Percentiles rank a stretch among this genome's conserved stretches.
Conservation (phyloP, 2,888 invertebrate species). For the Heteropelma amictum region DNA sequence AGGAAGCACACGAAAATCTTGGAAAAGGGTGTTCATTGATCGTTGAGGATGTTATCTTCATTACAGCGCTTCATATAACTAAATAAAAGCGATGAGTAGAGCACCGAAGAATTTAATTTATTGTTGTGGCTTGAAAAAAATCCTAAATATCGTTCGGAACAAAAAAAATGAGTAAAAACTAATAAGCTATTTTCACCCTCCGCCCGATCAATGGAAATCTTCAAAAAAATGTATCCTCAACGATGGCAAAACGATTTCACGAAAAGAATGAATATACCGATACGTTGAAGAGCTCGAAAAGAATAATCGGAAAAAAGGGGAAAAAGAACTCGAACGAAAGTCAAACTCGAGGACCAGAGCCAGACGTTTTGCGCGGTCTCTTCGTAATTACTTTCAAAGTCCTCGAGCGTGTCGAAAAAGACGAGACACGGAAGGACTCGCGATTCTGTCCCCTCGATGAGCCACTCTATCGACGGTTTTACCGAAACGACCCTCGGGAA, state of each 20-base stretch:
- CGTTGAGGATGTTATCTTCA: slow-evolving; percentile 38
- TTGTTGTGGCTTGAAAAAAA: no score
- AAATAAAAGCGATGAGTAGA: no score
- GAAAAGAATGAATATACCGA: no score
- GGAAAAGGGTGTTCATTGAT: slow-evolving; percentile 40
- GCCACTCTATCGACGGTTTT: slow-evolving; percentile 14
- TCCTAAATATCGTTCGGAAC: no score
- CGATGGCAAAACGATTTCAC: no score
- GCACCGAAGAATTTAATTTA: no score
- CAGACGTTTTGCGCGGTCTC: slow-evolving; percentile 22
- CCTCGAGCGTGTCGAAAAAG: slow-evolving; percentile 44
- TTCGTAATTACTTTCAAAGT: slow-evolving; percentile 54
- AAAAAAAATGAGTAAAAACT: no score
- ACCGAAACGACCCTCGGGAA: neutral
- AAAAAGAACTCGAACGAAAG: slow-evolving; percentile 1
- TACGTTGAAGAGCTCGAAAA: no score
- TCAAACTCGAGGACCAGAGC: slow-evolving; percentile 10
- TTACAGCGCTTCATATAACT: slow-evolving; percentile 42
- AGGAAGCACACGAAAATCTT: slow-evolving; percentile 12
- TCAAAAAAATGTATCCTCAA: no score
- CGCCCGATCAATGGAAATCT: no score
- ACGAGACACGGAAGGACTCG: slow-evolving; percentile 11
- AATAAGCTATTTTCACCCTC: no score
- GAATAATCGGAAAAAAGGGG: neutral
- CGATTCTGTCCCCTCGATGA: neutral